Conservation (phyloP, 1,140 invertebrate genomes). For the Subanguina moxae region DNA sequence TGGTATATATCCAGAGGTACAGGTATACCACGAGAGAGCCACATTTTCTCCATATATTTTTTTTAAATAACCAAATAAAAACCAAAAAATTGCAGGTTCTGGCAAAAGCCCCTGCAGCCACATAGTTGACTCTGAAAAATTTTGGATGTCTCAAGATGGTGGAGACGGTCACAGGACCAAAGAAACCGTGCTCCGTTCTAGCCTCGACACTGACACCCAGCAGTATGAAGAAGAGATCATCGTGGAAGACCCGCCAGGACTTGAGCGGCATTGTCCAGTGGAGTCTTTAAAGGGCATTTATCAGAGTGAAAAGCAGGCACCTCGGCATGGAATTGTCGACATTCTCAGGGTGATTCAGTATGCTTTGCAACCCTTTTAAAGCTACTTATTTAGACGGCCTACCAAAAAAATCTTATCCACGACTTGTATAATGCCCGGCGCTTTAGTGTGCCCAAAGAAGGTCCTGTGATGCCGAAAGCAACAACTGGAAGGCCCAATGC, state of each 20-base stretch:
- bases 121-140: slow-evolving; percentile 1
- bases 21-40: too few relatives aligned
- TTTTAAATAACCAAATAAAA: too few relatives aligned
- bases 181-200: slow-evolving; percentile 1
- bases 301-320: slow-evolving; percentile 35
- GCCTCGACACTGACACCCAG: slow-evolving; percentile 25
- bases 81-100: background rate
- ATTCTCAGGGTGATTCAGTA: slow-evolving; percentile 28
- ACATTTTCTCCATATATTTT: too few relatives aligned
- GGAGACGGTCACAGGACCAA: slow-evolving; percentile 4
- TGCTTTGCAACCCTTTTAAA: too few relatives aligned
- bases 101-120: background rate
- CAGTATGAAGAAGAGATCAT: slow-evolving; percentile 37
- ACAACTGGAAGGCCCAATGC: slow-evolving; percentile 35
- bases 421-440: slow-evolving; percentile 51
- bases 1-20: too few relatives aligned
- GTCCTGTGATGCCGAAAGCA: slow-evolving; percentile 33
- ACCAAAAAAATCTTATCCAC: slow-evolving; percentile 39
- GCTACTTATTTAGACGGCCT: slow-evolving; percentile 23
- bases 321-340: slow-evolving; percentile 46
- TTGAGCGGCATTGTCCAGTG: slow-evolving; percentile 45
- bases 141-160: slow-evolving; percentile 37
- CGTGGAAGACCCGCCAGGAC: slow-evolving; percentile 45
- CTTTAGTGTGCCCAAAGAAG: slow-evolving; percentile 17
- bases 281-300: slow-evolving; percentile 42